Percentiles rank a stretch among this genome's conserved stretches.
These are phyloP conservation scores for Rotaria socialis DNA, from an alignment of 2,888 invertebrate genomes.

Conservation along the genomic window DNA sequence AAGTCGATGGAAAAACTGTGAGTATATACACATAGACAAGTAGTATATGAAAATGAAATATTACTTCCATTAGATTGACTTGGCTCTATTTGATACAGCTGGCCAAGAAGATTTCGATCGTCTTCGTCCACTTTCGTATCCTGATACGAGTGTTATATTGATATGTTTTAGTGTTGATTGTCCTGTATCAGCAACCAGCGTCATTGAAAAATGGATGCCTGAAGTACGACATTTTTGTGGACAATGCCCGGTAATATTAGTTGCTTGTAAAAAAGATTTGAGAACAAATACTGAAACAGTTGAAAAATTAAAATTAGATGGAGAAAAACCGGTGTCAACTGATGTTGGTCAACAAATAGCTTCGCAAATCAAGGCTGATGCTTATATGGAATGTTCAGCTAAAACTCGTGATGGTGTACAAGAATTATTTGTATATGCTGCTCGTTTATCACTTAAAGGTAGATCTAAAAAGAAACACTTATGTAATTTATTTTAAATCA, in stretches of 20 bases:
- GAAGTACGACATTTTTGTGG: slow-evolving; percentile 26
- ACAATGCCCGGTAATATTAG: background rate
- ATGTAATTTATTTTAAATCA: background rate
- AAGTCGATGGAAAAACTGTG: slow-evolving; percentile 40
- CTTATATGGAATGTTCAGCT: slow-evolving; percentile 95
- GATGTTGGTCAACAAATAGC: slow-evolving; percentile 36
- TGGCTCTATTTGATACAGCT: slow-evolving; percentile 15
- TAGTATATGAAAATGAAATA: background rate
- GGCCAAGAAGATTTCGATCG: slow-evolving; percentile 33
- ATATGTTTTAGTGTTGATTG: slow-evolving; percentile 24
- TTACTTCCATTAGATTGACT: background rate
- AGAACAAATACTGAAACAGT: background rate
- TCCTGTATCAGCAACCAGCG: slow-evolving; percentile 6
- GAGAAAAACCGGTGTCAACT: background rate
- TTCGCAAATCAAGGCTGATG: slow-evolving; percentile 35
- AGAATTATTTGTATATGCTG: slow-evolving; percentile 73
- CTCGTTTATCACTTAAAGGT: background rate
- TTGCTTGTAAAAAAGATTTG: slow-evolving; percentile 41
- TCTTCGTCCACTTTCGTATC: slow-evolving; percentile 31
- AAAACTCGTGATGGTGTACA: slow-evolving; percentile 99
- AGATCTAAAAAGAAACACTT: background rate
- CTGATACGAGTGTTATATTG: background rate
- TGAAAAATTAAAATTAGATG: slow-evolving; percentile 31
- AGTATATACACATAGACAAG: background rate
- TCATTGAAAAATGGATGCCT: slow-evolving; percentile 25